A percentile compares a stretch with the other conserved stretches of the same genome.
These are phyloP conservation scores for Tinamus major DNA, from an alignment of 2,797 vertebrate species.

Conservation along the genomic window DNA sequence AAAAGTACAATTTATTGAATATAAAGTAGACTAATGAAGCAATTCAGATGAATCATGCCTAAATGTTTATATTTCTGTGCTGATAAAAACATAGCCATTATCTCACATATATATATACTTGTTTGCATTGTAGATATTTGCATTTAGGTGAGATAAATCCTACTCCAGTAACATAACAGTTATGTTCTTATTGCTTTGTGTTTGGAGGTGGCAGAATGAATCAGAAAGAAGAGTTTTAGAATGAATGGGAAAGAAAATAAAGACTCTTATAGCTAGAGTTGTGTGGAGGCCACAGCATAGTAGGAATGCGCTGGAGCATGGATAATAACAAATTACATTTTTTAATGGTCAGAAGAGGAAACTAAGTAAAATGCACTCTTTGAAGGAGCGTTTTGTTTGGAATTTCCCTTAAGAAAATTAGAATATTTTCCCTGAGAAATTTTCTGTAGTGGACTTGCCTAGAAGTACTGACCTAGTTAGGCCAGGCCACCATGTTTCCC, in stretches of 20 bases:
- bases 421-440: background rate
- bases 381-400: background rate
- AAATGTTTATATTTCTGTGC: background rate
- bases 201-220: background rate
- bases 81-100: background rate
- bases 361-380: background rate
- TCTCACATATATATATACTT: background rate
- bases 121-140: background rate
- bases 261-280: background rate
- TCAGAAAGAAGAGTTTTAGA: background rate
- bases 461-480: background rate
- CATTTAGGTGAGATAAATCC: background rate
- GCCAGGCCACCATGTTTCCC: background rate
- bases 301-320: background rate
- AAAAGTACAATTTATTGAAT: background rate
- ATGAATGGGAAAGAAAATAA: background rate
- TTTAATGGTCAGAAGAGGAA: background rate
- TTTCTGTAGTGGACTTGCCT: background rate
- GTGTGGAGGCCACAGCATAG: background rate
- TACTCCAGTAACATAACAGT: background rate
- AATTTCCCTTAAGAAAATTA: background rate
- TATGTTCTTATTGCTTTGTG: background rate
- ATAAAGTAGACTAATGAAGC: background rate
- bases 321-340: background rate
- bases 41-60: background rate